phyloP scores from a whole-genome alignment of 2,113 vertebrate species.

The Speoplatyrhinus poulsoni region DNA sequence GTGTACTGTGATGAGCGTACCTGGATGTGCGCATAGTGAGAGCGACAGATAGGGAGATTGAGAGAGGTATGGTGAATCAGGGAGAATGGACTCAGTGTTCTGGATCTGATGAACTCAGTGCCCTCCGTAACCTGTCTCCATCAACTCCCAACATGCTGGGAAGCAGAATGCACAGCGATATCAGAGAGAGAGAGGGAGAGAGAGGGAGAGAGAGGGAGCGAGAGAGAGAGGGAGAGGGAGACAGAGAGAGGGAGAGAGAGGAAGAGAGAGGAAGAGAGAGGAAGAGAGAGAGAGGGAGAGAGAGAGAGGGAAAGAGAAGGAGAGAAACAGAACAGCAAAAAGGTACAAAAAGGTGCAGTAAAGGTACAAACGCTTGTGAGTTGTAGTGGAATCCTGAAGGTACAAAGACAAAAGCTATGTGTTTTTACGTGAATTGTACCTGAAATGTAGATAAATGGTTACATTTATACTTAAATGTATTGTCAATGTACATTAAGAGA shows the following conservation, averaged over 20 bases:
- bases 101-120: conserved; percentile 59
- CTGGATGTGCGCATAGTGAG: not conserved
- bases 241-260: not conserved
- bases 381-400: no score
- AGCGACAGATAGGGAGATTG: conserved; percentile 34
- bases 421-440: no score
- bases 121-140: conserved; percentile 60
- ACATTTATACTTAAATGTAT: no score
- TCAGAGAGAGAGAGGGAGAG: not conserved
- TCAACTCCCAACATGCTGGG: conserved; percentile 45
- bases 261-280: not conserved
- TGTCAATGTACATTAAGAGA: not conserved
- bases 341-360: not conserved
- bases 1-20: conserved; percentile 9
- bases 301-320: not conserved
- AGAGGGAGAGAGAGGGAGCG: conserved; percentile 1
- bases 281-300: not conserved
- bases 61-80: conserved; percentile 48
- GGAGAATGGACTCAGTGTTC: conserved; percentile 52
- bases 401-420: no score
- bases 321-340: not conserved
- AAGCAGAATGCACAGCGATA: conserved; percentile 19
- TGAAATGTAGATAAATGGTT: no score
- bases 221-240: not conserved
- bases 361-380: not conserved